Conservation (phyloP, 2,888 invertebrate species). For the Eupithecia vulgata region DNA sequence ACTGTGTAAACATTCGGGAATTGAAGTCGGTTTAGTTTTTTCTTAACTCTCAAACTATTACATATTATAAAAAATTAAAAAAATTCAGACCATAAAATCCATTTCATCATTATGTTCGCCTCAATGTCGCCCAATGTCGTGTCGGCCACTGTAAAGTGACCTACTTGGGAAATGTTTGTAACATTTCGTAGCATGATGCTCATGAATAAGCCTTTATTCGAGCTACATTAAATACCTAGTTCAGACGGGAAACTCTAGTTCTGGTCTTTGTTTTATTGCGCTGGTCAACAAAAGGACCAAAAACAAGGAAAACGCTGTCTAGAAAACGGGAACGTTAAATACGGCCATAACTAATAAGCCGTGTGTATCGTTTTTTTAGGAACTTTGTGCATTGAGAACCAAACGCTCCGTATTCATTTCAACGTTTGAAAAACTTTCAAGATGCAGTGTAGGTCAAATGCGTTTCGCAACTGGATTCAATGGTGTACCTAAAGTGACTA, state of each 20-base stretch:
- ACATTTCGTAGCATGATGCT: conserved; percentile 7
- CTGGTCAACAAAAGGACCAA: background rate
- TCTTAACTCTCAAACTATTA: too few relatives aligned
- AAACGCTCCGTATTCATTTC: too few relatives aligned
- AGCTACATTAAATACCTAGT: conserved; percentile 13
- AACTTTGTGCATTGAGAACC: too few relatives aligned
- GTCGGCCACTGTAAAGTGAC: background rate
- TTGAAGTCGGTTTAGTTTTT: too few relatives aligned
- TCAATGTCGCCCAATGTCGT: too few relatives aligned
- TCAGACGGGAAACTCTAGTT: conserved; percentile 8
- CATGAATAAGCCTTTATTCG: conserved; percentile 17
- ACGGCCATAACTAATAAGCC: background rate
- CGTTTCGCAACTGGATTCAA: background rate
- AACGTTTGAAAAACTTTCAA: background rate
- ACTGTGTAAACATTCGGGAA: too few relatives aligned
- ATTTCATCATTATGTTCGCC: too few relatives aligned
- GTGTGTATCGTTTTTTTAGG: background rate
- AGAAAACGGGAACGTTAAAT: background rate
- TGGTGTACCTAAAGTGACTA: background rate
- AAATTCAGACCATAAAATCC: too few relatives aligned
- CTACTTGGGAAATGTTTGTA: background rate
- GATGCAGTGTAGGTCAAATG: background rate
- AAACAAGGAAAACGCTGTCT: background rate
- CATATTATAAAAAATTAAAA: too few relatives aligned
- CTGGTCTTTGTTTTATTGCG: background rate